Percentiles rank a stretch among this genome's conserved stretches.
Conservation (phyloP, 2,113 vertebrate genomes). For the Telmatochromis sp. region DNA sequence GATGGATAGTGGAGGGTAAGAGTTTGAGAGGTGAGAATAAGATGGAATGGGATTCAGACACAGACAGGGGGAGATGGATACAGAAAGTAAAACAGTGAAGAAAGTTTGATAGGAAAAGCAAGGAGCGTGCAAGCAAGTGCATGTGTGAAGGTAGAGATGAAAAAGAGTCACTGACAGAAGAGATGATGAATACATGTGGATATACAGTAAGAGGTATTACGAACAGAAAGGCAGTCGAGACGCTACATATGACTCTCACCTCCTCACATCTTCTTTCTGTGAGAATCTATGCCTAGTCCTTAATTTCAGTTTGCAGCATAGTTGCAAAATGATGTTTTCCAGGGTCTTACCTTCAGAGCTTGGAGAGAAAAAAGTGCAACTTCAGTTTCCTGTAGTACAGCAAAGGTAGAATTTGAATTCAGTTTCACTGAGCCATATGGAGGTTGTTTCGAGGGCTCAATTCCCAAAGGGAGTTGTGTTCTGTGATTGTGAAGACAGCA, state of each 20-base stretch:
- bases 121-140: neutral
- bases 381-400: neutral
- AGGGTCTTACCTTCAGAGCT: neutral
- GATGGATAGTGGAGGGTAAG: conserved; percentile 24
- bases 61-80: conserved; percentile 16
- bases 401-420: neutral
- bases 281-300: neutral
- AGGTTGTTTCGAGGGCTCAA: neutral
- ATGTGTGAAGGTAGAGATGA: neutral
- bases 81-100: conserved; percentile 8
- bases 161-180: conserved; percentile 18
- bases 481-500: neutral
- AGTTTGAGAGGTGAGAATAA: conserved; percentile 53
- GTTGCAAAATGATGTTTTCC: neutral
- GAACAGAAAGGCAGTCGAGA: neutral
- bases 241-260: neutral
- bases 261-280: neutral
- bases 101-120: conserved; percentile 33
- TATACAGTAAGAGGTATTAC: neutral
- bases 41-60: conserved; percentile 31
- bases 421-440: neutral
- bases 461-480: neutral
- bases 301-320: neutral
- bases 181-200: conserved; percentile 37
- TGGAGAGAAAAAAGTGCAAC: neutral